Conservation (phyloP, 2,888 invertebrate genomes). For the Teleogryllus oceanicus region DNA sequence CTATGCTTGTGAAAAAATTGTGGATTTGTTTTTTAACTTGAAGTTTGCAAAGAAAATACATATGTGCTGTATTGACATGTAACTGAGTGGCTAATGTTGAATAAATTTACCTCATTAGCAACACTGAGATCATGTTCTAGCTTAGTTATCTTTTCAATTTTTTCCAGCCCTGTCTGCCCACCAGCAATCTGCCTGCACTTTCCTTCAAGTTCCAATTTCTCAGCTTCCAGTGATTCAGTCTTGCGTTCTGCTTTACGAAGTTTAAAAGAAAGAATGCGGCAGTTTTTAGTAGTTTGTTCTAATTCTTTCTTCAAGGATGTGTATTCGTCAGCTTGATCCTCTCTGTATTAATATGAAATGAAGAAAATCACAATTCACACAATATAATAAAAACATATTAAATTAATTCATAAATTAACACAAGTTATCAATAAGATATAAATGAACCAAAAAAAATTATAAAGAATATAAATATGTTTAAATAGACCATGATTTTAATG, state of each 20-base stretch:
- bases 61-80: not conserved
- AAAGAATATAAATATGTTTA: too few species aligned
- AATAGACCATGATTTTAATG: not conserved
- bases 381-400: too few species aligned
- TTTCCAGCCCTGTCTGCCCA: slow-evolving; percentile 59
- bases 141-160: slow-evolving; percentile 68
- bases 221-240: slow-evolving; percentile 80
- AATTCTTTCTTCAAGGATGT: slow-evolving; percentile 89
- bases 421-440: too few species aligned
- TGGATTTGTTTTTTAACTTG: too few species aligned
- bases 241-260: slow-evolving; percentile 91
- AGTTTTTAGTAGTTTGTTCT: slow-evolving; percentile 96
- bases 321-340: slow-evolving; percentile 96
- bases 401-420: too few species aligned
- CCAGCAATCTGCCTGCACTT: slow-evolving; percentile 54
- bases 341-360: slow-evolving; percentile 53
- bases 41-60: too few species aligned
- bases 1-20: too few species aligned
- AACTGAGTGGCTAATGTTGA: too few species aligned
- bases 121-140: slow-evolving; percentile 82
- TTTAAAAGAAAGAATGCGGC: slow-evolving; percentile 96
- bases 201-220: slow-evolving; percentile 71
- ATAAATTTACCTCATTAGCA: slow-evolving; percentile 62
- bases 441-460: too few species aligned
- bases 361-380: too few species aligned